Evolutionary conservation across 1,140 invertebrate genomes (phyloP).

Genomic region (Anoplolepis gracilipes): DNA sequence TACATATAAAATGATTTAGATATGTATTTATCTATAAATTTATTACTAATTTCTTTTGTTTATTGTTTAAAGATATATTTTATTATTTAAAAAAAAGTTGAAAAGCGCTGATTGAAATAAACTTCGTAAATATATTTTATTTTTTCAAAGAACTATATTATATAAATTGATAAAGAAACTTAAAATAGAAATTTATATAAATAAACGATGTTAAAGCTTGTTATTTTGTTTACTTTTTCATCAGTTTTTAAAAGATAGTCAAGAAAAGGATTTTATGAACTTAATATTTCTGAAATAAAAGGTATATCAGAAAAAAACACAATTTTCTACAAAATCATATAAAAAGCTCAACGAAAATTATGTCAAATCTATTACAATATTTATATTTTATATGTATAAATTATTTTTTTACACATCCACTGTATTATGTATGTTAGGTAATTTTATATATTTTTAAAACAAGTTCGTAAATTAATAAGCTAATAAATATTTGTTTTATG

Average conservation of each 20-base stretch:
- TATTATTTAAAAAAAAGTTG: slow-evolving; percentile 6
- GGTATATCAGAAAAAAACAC: not conserved
- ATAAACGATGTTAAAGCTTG: not conserved
- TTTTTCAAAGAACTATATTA: not conserved
- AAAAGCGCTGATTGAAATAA: slow-evolving; percentile 28
- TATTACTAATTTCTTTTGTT: slow-evolving; percentile 19
- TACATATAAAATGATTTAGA: not conserved
- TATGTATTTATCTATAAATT: slow-evolving; percentile 14
- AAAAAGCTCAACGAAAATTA: not conserved
- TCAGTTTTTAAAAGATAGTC: not conserved
- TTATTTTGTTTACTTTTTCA: slow-evolving; percentile 15
- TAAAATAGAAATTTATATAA: slow-evolving; percentile 4
- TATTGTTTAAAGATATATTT: slow-evolving; percentile 34
- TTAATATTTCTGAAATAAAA: not conserved
- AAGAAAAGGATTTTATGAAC: not conserved
- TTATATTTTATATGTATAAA: not conserved
- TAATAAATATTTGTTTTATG: slow-evolving; percentile 5
- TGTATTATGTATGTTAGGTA: too few relatives aligned
- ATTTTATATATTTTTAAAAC: too few relatives aligned
- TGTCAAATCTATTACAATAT: not conserved
- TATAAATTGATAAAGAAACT: not conserved
- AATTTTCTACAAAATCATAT: not conserved
- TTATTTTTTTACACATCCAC: not conserved
- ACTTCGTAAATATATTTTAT: slow-evolving; percentile 14
- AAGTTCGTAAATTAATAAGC: not conserved